Evolutionary conservation across 2,113 vertebrate genomes (phyloP), one percentile per base, ranked within the genome.

Genomic region (Eulemur rufifrons): DNA sequence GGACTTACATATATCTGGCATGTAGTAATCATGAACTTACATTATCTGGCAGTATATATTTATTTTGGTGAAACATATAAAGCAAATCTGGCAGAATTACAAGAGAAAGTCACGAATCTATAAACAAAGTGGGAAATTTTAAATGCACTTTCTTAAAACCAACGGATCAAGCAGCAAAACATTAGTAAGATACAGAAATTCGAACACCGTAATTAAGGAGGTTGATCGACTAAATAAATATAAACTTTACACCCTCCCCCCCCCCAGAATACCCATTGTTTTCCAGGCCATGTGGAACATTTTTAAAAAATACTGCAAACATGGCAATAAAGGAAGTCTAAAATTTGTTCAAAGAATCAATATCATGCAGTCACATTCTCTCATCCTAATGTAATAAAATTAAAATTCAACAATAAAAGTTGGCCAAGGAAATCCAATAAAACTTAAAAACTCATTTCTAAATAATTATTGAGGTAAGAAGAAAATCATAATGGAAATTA

Each of bases 361-460:
- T 85, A 77, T 69, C 52, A 87, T 76, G 66, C 34, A 27, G 37
- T 92, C 61, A 64, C 39, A 11, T 95, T 94, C 81, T 95, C 74
- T 95, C 78, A 89, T 89, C 56, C 17, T 89, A 94, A 45, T 85
- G n/a, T 78, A 77, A 82, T 91, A 91, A 86, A 92, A 86, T 93
- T 74, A 83, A 50, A 83, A 96, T 89, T 27, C 45, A 91, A 63
- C 54, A 74, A 63, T 64, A 78, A 93, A 94, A 34, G 20, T 56
- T 93, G 69, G 37, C 88, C 69, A 93, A 93, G 56, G 66, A 96
- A 95, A 89, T 89, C n/a, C 66, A 97, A 29, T 93, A 86, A 80
- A 83, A 94, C 56, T 89, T 96, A 89, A 88, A 94, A 92, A 77
- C 63, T 80, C 66, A 82, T 86, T 97, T 96, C 69, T 91, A 88